A percentile compares a stretch with the other conserved stretches of the same genome.
Evolutionary conservation across 2,797 vertebrate species (phyloP).

Genomic region (Saxicola maurus): DNA sequence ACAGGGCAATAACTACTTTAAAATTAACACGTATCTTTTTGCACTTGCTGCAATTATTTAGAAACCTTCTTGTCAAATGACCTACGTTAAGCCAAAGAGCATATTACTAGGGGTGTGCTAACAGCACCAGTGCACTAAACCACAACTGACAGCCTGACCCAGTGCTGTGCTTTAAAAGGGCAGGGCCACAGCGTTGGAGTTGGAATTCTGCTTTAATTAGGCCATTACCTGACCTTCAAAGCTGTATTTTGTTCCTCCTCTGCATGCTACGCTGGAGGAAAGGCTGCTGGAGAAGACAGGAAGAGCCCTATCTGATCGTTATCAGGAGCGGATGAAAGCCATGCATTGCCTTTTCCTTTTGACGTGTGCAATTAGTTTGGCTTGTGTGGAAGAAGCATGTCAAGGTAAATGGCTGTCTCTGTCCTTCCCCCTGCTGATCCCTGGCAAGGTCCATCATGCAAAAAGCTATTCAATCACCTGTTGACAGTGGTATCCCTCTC

Average conservation of each 20-base stretch:
- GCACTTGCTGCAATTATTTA: conserved; percentile 27
- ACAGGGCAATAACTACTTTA: background rate
- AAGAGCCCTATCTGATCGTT: conserved; percentile 68
- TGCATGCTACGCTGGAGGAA: conserved; percentile 29
- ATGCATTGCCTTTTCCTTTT: conserved; percentile 52
- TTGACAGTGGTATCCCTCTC: conserved; percentile 39
- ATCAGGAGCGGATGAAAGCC: conserved; percentile 36
- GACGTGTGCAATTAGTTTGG: conserved; percentile 32
- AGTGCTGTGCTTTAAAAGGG: conserved; percentile 3
- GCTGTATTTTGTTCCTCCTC: conserved; percentile 39
- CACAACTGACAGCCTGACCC: conserved; percentile 22
- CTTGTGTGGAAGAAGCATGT: conserved; percentile 38
- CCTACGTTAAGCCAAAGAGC: background rate
- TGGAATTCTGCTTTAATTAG: conserved; percentile 48
- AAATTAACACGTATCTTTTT: background rate
- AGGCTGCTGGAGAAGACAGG: conserved; percentile 34
- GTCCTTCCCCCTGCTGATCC: background rate
- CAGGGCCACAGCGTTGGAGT: background rate
- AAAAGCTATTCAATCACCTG: conserved; percentile 50
- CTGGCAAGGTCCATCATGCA: conserved; percentile 62
- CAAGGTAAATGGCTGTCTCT: background rate
- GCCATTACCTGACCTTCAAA: conserved; percentile 39
- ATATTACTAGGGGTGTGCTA: background rate
- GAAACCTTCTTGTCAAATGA: conserved; percentile 48
- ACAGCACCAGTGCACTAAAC: conserved; percentile 3